phyloP scores from a whole-genome alignment of 2,888 invertebrate genomes.

The Xestia xanthographa region DNA sequence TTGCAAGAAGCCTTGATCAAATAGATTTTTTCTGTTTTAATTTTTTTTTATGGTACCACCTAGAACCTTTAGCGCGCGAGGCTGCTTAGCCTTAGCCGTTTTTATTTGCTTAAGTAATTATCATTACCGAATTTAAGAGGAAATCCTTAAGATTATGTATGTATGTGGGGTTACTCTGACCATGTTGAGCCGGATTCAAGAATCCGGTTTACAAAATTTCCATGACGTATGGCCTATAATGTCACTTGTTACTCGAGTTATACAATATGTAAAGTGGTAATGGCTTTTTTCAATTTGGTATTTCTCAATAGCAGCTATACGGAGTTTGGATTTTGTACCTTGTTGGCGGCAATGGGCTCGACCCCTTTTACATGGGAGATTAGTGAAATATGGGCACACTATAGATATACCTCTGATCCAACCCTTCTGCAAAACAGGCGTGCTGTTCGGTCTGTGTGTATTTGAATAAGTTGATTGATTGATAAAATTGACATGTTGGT shows the following conservation, averaged over 20 bases:
- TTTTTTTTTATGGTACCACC: background rate
- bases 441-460: background rate
- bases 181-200: constrained; percentile 17
- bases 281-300: background rate
- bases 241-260: constrained; percentile 14
- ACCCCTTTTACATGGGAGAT: background rate
- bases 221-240: constrained; percentile 3
- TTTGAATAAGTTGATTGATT: background rate
- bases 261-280: background rate
- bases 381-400: background rate
- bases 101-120: constrained; percentile 25
- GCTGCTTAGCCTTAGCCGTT: background rate
- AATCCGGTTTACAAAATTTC: constrained; percentile 12
- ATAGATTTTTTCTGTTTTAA: background rate
- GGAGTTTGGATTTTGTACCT: no score
- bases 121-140: constrained; percentile 20
- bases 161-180: constrained; percentile 3
- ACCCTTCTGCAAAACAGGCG: background rate
- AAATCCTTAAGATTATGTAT: constrained; percentile 26
- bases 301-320: background rate
- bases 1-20: background rate
- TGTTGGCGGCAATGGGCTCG: background rate
- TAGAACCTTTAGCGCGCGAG: background rate
- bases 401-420: background rate
- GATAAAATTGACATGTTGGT: background rate